Percentiles rank a stretch among this genome's conserved stretches.
phyloP scores from a whole-genome alignment of 2,113 vertebrate genomes.

The Camelus bactrianus region DNA sequence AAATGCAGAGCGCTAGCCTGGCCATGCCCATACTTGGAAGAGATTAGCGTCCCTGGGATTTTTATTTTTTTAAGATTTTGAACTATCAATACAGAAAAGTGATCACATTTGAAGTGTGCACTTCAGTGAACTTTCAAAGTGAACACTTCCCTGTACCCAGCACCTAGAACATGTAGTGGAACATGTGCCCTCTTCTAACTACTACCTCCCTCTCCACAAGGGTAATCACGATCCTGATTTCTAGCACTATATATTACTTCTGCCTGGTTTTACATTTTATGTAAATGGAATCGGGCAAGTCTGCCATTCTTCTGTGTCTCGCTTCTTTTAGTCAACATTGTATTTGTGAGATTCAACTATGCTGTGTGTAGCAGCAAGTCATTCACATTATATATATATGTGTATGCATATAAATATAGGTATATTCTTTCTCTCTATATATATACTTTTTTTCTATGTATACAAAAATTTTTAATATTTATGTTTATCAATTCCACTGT shows the following conservation, averaged over 20 bases:
- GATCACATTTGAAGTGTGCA: neutral
- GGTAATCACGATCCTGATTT: neutral
- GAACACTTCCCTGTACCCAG: neutral
- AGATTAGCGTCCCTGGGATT: neutral
- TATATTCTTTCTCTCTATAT: neutral
- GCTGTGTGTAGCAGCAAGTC: neutral
- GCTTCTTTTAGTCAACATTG: constrained; percentile 12
- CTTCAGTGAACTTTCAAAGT: neutral
- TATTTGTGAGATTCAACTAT: neutral
- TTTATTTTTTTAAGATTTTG: neutral
- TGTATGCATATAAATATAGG: neutral
- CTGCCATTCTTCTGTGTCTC: neutral
- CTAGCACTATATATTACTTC: neutral
- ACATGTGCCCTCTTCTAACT: neutral
- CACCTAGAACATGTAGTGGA: neutral
- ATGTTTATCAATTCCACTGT: neutral
- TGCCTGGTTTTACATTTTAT: constrained; percentile 33
- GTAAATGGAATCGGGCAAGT: neutral
- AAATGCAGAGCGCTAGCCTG: neutral
- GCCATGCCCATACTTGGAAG: neutral
- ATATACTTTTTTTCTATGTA: neutral
- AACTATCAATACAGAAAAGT: constrained; percentile 11
- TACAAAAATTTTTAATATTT: neutral
- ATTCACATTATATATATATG: neutral
- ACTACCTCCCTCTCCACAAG: neutral